Conservation (phyloP, 2,888 invertebrate species). For the Coremacera marginata region DNA sequence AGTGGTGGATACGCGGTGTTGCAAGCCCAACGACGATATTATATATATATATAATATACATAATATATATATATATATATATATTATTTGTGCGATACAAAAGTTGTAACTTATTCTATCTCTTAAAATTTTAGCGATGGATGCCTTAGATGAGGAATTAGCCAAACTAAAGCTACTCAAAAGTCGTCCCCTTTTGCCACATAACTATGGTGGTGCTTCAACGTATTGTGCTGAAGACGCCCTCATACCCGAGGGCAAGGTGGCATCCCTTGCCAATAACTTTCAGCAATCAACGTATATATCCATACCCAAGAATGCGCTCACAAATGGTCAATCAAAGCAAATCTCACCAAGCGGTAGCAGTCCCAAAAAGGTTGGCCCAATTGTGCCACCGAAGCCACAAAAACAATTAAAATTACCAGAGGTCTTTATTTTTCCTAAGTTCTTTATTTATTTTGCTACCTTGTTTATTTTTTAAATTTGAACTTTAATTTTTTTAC, state of each 20-base stretch:
- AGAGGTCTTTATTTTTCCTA: constrained; percentile 61
- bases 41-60: too few relatives aligned
- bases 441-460: neutral
- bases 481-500: constrained; percentile 16
- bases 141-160: constrained; percentile 79
- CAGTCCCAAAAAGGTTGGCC: constrained; percentile 74
- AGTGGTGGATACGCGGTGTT: too few relatives aligned
- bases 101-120: too few relatives aligned
- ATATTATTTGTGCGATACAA: too few relatives aligned
- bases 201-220: neutral
- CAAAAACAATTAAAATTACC: constrained; percentile 70
- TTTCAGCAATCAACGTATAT: constrained; percentile 39
- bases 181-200: constrained; percentile 54
- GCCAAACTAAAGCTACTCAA: constrained; percentile 77
- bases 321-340: neutral
- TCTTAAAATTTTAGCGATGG: constrained; percentile 64
- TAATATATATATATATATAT: too few relatives aligned
- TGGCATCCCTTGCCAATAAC: constrained; percentile 46
- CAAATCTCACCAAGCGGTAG: neutral
- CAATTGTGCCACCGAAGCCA: constrained; percentile 86
- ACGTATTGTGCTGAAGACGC: neutral
- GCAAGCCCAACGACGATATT: too few relatives aligned
- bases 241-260: constrained; percentile 38
- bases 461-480: neutral
- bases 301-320: neutral